Conservation (phyloP, 2,888 invertebrate genomes). For the Aplocera efformata region DNA sequence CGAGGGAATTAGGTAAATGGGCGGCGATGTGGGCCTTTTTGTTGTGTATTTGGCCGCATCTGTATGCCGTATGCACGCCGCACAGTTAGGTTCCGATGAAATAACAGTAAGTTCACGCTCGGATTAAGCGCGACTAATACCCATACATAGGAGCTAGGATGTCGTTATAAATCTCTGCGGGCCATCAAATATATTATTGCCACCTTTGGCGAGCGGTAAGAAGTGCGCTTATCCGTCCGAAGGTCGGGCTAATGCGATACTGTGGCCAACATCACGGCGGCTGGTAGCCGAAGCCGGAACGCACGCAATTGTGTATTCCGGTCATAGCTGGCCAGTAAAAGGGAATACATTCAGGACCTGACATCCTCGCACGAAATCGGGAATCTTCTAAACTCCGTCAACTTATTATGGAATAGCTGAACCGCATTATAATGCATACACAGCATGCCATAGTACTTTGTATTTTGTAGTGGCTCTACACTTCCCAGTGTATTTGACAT, state of each 20-base stretch:
- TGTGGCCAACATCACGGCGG: constrained; percentile 23
- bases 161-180: constrained; percentile 27
- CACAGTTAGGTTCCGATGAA: constrained; percentile 65
- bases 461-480: too few relatives aligned
- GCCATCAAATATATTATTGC: constrained; percentile 32
- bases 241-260: constrained; percentile 25
- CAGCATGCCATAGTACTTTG: too few relatives aligned
- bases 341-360: too few relatives aligned
- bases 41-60: constrained; percentile 47
- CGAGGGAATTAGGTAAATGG: constrained; percentile 47
- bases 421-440: too few relatives aligned
- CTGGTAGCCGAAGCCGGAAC: constrained; percentile 21
- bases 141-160: constrained; percentile 29
- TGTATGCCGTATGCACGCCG: constrained; percentile 48
- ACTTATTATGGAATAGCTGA: too few relatives aligned
- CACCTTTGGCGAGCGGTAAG: constrained; percentile 22
- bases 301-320: constrained; percentile 15
- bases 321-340: constrained; percentile 6
- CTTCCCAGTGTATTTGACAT: too few relatives aligned
- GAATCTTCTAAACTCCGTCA: too few relatives aligned
- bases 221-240: constrained; percentile 10
- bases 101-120: constrained; percentile 49
- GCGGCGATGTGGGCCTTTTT: constrained; percentile 39
- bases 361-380: too few relatives aligned
- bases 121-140: constrained; percentile 43